Percentiles rank a stretch among this genome's conserved stretches.
Evolutionary conservation across 2,113 vertebrate species (phyloP).

Genomic region (Glaucomys volans): DNA sequence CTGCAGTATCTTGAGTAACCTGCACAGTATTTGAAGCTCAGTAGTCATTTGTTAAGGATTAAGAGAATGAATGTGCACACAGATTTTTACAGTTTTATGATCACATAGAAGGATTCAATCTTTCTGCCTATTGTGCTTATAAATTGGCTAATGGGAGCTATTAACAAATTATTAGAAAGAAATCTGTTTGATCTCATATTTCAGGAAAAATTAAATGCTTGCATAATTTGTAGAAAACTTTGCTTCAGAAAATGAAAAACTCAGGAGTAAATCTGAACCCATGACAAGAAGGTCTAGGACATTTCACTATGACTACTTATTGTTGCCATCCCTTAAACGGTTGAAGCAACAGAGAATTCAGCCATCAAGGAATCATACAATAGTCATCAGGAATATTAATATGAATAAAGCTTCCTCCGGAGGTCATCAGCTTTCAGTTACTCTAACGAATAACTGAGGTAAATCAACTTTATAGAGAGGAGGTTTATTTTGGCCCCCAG

Average conservation of each 20-base stretch:
- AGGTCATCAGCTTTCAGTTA: neutral
- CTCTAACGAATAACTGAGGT: neutral
- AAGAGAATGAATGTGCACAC: neutral
- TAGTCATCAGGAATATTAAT: neutral
- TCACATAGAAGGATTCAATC: neutral
- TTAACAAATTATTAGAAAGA: neutral
- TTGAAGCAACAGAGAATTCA: neutral
- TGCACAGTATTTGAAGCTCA: neutral
- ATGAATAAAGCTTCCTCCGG: neutral
- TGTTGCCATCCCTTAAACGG: neutral
- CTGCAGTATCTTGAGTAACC: neutral
- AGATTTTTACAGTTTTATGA: neutral
- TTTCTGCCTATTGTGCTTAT: neutral
- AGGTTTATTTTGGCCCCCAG: neutral
- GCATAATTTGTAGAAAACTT: neutral
- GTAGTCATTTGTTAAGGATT: neutral
- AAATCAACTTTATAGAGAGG: neutral
- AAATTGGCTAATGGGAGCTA: neutral
- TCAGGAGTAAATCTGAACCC: constrained; percentile 13
- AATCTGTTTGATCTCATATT: neutral
- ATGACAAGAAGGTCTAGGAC: neutral
- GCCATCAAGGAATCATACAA: neutral
- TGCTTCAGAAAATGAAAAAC: neutral
- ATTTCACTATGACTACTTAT: neutral
- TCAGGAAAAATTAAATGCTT: neutral